phyloP scores from a whole-genome alignment of 2,888 invertebrate species.

The Polydrusus cervinus region DNA sequence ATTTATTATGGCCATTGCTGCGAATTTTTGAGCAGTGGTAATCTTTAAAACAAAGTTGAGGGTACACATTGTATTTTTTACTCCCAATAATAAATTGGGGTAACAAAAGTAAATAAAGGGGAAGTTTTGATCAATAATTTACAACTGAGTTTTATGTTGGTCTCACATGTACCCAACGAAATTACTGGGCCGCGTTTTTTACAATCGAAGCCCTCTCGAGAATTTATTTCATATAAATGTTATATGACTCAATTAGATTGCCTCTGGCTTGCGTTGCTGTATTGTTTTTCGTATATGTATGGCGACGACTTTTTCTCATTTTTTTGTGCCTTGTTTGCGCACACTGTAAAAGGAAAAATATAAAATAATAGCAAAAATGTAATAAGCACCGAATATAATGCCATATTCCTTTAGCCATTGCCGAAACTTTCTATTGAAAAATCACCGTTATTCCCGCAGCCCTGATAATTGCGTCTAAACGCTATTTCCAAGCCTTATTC shows the following conservation, averaged over 20 bases:
- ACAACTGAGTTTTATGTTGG: constrained; percentile 69
- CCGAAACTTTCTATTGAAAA: too few relatives aligned
- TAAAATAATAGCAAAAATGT: too few relatives aligned
- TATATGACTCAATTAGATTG: constrained; percentile 67
- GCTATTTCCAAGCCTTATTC: too few relatives aligned
- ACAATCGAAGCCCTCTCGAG: constrained; percentile 68
- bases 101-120: constrained; percentile 71
- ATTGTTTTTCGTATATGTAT: constrained; percentile 15
- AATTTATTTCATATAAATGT: constrained; percentile 67
- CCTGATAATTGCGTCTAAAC: too few relatives aligned
- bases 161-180: constrained; percentile 66
- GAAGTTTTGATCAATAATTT: constrained; percentile 69
- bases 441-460: too few relatives aligned
- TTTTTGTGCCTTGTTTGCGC: too few relatives aligned
- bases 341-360: too few relatives aligned
- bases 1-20: constrained; percentile 10
- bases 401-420: too few relatives aligned
- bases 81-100: constrained; percentile 67
- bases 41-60: constrained; percentile 46
- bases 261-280: constrained; percentile 53
- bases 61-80: constrained; percentile 42
- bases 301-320: constrained; percentile 18
- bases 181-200: constrained; percentile 68
- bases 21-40: constrained; percentile 20
- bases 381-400: too few relatives aligned